Evolutionary conservation across 2,113 vertebrate species (phyloP), one percentile per base, ranked within the genome.

Genomic region (Colinus virginianus): DNA sequence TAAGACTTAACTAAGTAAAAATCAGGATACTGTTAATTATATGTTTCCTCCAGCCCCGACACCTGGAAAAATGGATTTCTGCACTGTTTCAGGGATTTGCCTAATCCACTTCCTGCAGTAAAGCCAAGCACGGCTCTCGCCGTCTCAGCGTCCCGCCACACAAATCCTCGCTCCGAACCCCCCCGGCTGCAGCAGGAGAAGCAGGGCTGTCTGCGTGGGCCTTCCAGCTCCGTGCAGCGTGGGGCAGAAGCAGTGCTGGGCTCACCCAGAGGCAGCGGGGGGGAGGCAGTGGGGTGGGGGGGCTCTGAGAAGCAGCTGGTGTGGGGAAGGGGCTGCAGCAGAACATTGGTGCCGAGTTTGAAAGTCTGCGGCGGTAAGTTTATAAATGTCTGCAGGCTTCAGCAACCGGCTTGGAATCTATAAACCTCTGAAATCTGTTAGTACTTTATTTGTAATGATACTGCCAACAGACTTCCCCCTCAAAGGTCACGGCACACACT

Each of bases 401-500:
- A 71, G 89, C 66, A 66, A 90, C 67, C 79, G 77, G 69, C 90
- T 93, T 94, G 80, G 86, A 94, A 92, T 79, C 93, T 77, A 94
- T 68, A 94, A 74, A 92, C 92, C 96, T 90, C 87, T 91, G 93
- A 96, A 96, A 97, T 93, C 94, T 96, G 94, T 90, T 94, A 93
- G 95, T 90, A 88, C 92, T 96, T 97, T 96, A 95, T 96, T 95
- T 88, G 94, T 91, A 97, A 97, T 92, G 96, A 97, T 96, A 93
- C 89, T 93, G 95, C 95, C 96, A 94, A 78, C 40, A 79, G 88
- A 77, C 82, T 91, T 90, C 96, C 95, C 88, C 45, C 90, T 34
- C 93, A 97, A 97, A 97, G 97, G 97, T 97, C 97, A 97, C 95
- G 95, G 95, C 89, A 94, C 91, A 64, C 62, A 85, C 92, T 97